A percentile compares a stretch with the other conserved stretches of the same genome.
These are phyloP conservation scores for Atlantisia rogersi DNA, from an alignment of 2,113 vertebrate genomes.

Conservation along the genomic window DNA sequence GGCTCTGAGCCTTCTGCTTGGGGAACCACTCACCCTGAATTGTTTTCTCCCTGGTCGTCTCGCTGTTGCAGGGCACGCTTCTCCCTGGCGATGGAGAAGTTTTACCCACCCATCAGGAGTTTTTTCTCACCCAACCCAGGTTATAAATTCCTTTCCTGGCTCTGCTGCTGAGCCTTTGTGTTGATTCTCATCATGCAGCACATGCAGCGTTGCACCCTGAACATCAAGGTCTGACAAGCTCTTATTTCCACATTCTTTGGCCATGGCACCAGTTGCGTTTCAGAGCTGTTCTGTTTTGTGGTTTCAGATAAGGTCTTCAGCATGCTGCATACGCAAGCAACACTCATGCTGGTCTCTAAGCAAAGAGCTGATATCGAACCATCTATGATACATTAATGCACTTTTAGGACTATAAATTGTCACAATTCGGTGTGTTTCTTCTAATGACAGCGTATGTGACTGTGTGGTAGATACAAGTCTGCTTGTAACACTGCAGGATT, in stretches of 20 bases:
- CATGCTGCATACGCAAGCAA: neutral
- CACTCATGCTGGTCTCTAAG: neutral
- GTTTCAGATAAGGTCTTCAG: neutral
- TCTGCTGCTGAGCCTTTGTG: neutral
- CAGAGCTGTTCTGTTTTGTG: neutral
- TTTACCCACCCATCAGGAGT: neutral
- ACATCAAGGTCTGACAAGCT: neutral
- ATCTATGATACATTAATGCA: neutral
- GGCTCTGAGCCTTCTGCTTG: neutral
- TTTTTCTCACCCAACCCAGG: neutral
- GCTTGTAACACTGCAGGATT: neutral
- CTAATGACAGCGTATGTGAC: neutral
- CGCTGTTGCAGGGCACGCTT: fast-evolving
- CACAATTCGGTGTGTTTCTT: neutral
- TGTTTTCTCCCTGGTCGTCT: neutral
- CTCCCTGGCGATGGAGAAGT: neutral
- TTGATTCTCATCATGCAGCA: fast-evolving
- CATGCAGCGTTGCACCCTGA: neutral
- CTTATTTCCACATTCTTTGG: neutral
- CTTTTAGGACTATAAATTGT: neutral
- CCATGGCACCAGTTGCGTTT: neutral
- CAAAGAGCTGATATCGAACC: neutral
- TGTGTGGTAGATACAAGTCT: neutral
- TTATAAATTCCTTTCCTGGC: neutral
- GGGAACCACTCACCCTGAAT: neutral